phyloP scores from a whole-genome alignment of 1,140 invertebrate species.

The Telenomus remus region DNA sequence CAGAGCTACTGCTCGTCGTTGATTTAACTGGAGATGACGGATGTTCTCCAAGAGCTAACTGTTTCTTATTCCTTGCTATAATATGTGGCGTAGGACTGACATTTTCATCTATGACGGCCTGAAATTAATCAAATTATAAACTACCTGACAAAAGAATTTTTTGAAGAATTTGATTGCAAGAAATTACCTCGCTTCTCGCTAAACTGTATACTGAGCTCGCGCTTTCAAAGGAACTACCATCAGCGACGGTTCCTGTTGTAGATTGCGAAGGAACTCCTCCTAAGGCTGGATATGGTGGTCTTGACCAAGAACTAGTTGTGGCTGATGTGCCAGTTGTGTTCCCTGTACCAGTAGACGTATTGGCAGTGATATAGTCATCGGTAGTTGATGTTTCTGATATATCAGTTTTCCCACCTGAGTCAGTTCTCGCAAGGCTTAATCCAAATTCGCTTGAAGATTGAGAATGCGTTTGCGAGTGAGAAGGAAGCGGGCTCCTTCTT shows the following conservation, averaged over 20 bases:
- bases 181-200: conserved; percentile 80
- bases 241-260: conserved; percentile 77
- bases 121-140: not conserved
- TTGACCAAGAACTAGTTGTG: conserved; percentile 72
- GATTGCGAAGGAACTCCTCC: conserved; percentile 72
- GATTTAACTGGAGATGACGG: conserved; percentile 67
- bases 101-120: conserved; percentile 71
- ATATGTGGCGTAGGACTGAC: conserved; percentile 63
- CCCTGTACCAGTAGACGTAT: conserved; percentile 83
- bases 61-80: conserved; percentile 66
- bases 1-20: conserved; percentile 76
- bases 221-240: conserved; percentile 87
- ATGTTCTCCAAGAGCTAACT: conserved; percentile 60
- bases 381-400: conserved; percentile 90
- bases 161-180: not conserved
- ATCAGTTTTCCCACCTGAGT: conserved; percentile 85
- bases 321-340: conserved; percentile 75
- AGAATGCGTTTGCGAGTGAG: conserved; percentile 68
- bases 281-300: conserved; percentile 65
- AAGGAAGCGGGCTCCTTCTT: conserved; percentile 67
- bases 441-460: conserved; percentile 73
- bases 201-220: conserved; percentile 86
- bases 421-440: conserved; percentile 78
- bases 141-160: not conserved
- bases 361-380: conserved; percentile 92